These are phyloP conservation scores for Platycnemis pennipes DNA, from an alignment of 2,888 invertebrate species.

Conservation along the genomic window DNA sequence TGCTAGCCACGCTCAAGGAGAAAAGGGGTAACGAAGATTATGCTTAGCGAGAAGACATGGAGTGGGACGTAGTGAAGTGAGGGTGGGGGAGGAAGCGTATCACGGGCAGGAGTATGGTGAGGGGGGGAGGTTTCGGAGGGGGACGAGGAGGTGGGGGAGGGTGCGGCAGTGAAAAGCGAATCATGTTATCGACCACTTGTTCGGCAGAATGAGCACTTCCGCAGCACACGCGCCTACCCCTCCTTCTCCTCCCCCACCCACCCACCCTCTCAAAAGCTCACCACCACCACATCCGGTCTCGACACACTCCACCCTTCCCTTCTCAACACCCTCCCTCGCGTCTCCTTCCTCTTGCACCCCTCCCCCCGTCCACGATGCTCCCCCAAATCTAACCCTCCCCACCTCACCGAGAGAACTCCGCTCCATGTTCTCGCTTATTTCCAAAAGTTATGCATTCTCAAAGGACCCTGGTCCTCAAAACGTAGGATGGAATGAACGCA, in stretches of 20 bases:
- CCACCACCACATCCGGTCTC: constrained; percentile 53
- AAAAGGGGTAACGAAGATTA: no score
- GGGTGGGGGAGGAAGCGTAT: constrained; percentile 74
- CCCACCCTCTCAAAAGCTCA: background rate
- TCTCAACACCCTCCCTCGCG: background rate
- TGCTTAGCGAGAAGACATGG: no score
- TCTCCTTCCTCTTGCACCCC: background rate
- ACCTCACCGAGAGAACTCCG: background rate
- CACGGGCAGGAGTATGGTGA: constrained; percentile 56
- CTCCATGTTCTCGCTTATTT: no score
- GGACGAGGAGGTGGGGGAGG: constrained; percentile 71
- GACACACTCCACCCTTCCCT: constrained; percentile 9
- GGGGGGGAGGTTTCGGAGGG: background rate
- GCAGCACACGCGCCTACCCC: constrained; percentile 38
- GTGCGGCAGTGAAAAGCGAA: constrained; percentile 76
- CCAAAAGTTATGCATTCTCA: no score
- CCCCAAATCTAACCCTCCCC: background rate
- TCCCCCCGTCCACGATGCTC: background rate
- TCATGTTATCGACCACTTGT: constrained; percentile 67
- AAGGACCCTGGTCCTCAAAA: no score
- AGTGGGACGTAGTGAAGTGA: constrained; percentile 77
- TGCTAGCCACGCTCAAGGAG: no score
- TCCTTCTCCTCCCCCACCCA: background rate
- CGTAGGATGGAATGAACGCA: no score
- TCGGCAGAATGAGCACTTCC: constrained; percentile 64